A percentile compares a stretch with the other conserved stretches of the same genome.
Conservation (phyloP, 2,113 vertebrate genomes). For the Chlorodrepanis virens region DNA sequence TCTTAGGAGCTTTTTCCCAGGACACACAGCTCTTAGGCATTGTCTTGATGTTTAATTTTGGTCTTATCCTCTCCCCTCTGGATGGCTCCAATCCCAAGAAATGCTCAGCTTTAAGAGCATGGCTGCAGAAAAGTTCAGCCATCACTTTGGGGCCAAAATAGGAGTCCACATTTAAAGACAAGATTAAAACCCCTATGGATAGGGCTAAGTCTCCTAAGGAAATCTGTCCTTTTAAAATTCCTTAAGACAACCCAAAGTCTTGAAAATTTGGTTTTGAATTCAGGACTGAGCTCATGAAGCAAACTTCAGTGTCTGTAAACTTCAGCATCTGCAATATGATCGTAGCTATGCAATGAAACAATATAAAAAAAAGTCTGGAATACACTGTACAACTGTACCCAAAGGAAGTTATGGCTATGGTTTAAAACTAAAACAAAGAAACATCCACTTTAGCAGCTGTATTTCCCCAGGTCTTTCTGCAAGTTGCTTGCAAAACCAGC, state of each 20-base stretch:
- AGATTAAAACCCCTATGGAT: background rate
- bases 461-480: background rate
- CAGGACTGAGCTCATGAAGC: background rate
- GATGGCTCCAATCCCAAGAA: background rate
- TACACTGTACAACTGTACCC: background rate
- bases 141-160: background rate
- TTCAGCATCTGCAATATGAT: background rate
- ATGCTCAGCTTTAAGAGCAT: background rate
- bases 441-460: background rate
- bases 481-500: background rate
- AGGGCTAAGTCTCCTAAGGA: background rate
- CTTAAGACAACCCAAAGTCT: background rate
- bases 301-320: background rate
- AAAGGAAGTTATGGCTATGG: background rate
- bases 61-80: background rate
- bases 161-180: background rate
- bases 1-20: background rate
- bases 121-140: background rate
- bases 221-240: background rate
- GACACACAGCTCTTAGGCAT: background rate
- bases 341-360: rapidly evolving
- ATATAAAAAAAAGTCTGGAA: background rate
- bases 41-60: background rate
- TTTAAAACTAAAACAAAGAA: background rate
- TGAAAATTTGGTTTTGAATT: background rate